Evolutionary conservation across 1,140 invertebrate species (phyloP).

Genomic region (Drosophila sp.): DNA sequence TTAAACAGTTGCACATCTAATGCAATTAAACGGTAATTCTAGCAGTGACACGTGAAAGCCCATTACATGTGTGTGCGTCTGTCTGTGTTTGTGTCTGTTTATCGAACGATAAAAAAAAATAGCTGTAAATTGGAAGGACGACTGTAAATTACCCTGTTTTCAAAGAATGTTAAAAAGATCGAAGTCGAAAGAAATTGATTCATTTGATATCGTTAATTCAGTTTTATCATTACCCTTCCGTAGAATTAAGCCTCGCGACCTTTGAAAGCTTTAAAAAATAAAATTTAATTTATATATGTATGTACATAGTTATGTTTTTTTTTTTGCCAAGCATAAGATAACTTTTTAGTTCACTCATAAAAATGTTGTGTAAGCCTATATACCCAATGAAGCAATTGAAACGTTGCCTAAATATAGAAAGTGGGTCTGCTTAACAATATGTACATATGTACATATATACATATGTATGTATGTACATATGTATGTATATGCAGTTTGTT

Average conservation of each 20-base stretch:
- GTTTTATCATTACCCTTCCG: too few relatives aligned
- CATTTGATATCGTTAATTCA: too few relatives aligned
- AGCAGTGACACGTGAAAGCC: not conserved
- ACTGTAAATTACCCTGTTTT: not conserved
- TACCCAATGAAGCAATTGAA: not conserved
- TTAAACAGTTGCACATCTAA: slow-evolving; percentile 17
- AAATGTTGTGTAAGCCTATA: not conserved
- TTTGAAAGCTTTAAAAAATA: too few relatives aligned
- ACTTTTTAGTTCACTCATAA: not conserved
- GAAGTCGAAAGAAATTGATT: too few relatives aligned
- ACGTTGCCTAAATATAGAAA: not conserved
- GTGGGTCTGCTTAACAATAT: slow-evolving; percentile 4
- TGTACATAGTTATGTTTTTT: too few relatives aligned
- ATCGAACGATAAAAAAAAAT: not conserved
- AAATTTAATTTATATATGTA: too few relatives aligned
- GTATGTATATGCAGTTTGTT: not conserved
- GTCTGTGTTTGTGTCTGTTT: not conserved
- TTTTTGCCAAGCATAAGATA: too few relatives aligned
- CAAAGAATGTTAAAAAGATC: too few relatives aligned
- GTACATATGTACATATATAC: not conserved
- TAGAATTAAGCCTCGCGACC: too few relatives aligned
- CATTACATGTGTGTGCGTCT: not conserved
- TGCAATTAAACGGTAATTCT: slow-evolving; percentile 9
- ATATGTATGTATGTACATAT: not conserved
- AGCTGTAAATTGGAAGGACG: not conserved